A percentile compares a stretch with the other conserved stretches of the same genome.
Evolutionary conservation across 2,888 invertebrate species (phyloP).

Genomic region (Rhimphoctona megacephalus): DNA sequence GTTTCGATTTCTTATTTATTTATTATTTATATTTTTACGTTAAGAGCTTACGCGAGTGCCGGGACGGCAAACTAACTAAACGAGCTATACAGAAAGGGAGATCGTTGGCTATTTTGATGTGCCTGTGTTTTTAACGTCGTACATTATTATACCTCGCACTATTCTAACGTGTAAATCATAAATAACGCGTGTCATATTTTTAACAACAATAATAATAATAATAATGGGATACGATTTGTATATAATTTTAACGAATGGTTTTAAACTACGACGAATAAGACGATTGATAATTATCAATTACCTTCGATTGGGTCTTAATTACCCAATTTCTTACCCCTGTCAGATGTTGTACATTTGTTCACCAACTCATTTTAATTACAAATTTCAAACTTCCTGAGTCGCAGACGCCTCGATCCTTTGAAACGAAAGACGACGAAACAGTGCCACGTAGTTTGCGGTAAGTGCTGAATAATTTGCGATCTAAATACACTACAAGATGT

Average conservation of each 20-base stretch:
- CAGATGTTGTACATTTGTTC: slow-evolving; percentile 14
- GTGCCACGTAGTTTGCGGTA: slow-evolving; percentile 36
- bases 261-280: slow-evolving; percentile 52
- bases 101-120: slow-evolving; percentile 51
- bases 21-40: slow-evolving; percentile 30
- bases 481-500: slow-evolving; percentile 41
- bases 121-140: slow-evolving; percentile 45
- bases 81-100: slow-evolving; percentile 57
- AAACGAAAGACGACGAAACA: slow-evolving; percentile 40
- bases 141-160: slow-evolving; percentile 45
- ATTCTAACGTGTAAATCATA: slow-evolving; percentile 47
- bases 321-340: slow-evolving; percentile 33
- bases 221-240: slow-evolving; percentile 43
- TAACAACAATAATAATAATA: slow-evolving; percentile 49
- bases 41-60: slow-evolving; percentile 32
- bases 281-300: slow-evolving; percentile 46
- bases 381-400: slow-evolving; percentile 55
- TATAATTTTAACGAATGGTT: not conserved
- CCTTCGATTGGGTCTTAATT: slow-evolving; percentile 1
- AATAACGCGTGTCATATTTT: slow-evolving; percentile 36
- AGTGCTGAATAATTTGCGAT: slow-evolving; percentile 49
- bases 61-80: slow-evolving; percentile 46
- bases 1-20: slow-evolving; percentile 38
- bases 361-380: slow-evolving; percentile 25
- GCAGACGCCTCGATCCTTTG: slow-evolving; percentile 33